These are phyloP conservation scores for Thera britannica DNA, from an alignment of 2,888 invertebrate genomes.

Conservation along the genomic window DNA sequence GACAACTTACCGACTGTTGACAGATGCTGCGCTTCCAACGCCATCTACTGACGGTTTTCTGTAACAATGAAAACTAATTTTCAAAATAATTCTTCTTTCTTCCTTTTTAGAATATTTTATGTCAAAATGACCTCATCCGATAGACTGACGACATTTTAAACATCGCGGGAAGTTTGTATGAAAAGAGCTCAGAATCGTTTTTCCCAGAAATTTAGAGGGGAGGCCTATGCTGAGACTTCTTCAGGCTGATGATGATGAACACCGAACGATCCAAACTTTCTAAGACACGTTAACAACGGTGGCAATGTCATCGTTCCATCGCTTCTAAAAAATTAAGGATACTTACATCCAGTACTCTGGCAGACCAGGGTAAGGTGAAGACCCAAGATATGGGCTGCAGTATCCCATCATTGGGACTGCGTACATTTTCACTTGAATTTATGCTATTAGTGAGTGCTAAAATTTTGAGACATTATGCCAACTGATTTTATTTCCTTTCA, in stretches of 20 bases:
- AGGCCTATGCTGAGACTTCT: too few species aligned
- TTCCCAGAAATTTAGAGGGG: too few species aligned
- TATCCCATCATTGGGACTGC: conserved; percentile 75
- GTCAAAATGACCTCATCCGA: too few species aligned
- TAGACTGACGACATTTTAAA: too few species aligned
- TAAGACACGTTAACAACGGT: too few species aligned
- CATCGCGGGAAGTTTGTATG: too few species aligned
- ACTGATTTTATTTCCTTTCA: background rate
- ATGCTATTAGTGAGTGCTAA: background rate
- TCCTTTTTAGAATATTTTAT: background rate
- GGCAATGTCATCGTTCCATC: too few species aligned
- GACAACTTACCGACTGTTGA: conserved; percentile 93
- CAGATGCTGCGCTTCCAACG: conserved; percentile 92
- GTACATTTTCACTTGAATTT: conserved; percentile 60
- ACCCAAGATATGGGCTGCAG: conserved; percentile 64
- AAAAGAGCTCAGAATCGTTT: too few species aligned
- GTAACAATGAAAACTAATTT: conserved; percentile 77
- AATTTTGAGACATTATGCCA: background rate
- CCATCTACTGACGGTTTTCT: conserved; percentile 95
- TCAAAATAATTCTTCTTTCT: background rate
- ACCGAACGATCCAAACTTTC: too few species aligned
- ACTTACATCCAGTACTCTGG: conserved; percentile 79
- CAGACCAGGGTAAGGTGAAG: conserved; percentile 57
- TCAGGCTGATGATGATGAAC: too few species aligned
- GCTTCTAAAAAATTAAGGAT: background rate